These are phyloP conservation scores for Grammomys dolichurus DNA, from an alignment of 2,113 vertebrate genomes.

Conservation along the genomic window DNA sequence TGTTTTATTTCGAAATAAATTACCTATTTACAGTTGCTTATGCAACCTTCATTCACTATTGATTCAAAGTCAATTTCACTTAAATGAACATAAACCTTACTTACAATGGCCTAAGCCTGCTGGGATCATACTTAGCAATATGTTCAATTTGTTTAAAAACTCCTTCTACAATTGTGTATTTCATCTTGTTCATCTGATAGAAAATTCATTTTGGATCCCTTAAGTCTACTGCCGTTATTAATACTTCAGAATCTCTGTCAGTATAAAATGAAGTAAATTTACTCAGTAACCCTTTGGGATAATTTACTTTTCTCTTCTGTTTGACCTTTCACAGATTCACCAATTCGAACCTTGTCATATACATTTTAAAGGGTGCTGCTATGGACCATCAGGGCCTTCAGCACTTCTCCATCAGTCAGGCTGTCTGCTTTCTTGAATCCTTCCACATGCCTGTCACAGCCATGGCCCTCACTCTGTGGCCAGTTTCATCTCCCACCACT, in stretches of 20 bases:
- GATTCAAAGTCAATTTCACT: background rate
- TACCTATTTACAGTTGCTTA: background rate
- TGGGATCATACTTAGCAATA: background rate
- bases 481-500: background rate
- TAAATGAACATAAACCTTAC: background rate
- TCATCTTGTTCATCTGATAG: background rate
- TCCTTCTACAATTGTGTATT: background rate
- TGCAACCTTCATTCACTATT: background rate
- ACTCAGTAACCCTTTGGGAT: background rate
- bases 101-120: background rate
- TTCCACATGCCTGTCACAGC: background rate
- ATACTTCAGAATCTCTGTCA: background rate
- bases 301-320: background rate
- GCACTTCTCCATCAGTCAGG: background rate
- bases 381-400: background rate
- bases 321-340: background rate
- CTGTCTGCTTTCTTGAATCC: background rate
- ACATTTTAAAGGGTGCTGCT: background rate
- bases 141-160: background rate
- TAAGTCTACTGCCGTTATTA: background rate
- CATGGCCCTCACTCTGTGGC: background rate
- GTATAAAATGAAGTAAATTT: background rate
- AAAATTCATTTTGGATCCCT: background rate
- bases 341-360: background rate
- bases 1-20: conserved; percentile 22